These are phyloP conservation scores for Platyrinchus mystaceus DNA, from an alignment of 2,797 vertebrate genomes.

Conservation along the genomic window DNA sequence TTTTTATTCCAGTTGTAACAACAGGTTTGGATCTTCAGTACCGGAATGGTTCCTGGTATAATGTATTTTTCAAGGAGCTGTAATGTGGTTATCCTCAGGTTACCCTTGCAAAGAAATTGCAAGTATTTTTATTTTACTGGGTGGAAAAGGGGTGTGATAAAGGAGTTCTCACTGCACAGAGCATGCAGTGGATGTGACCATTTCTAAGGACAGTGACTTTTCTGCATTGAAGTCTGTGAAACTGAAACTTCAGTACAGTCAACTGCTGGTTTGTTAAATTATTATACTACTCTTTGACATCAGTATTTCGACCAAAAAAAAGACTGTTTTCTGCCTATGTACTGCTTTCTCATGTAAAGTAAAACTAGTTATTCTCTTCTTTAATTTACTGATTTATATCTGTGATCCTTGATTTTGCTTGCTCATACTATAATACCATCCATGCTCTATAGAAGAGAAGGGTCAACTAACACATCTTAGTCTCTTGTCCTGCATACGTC, in stretches of 20 bases:
- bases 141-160: neutral
- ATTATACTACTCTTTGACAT: neutral
- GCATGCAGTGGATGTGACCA: rapidly evolving
- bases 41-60: neutral
- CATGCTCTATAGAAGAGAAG: neutral
- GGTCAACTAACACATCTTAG: neutral
- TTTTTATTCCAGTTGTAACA: neutral
- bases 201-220: neutral
- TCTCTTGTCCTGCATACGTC: neutral
- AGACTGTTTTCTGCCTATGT: neutral
- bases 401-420: neutral
- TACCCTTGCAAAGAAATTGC: neutral
- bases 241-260: neutral
- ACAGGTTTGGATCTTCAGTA: neutral
- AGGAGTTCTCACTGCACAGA: neutral
- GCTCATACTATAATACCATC: neutral
- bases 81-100: neutral
- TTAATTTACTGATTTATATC: neutral
- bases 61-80: neutral
- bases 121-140: neutral
- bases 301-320: neutral
- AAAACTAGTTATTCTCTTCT: neutral
- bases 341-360: neutral
- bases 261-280: neutral
- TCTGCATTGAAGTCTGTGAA: neutral